phyloP scores from a whole-genome alignment of 2,113 vertebrate genomes.

The Cyanoderma ruficeps region DNA sequence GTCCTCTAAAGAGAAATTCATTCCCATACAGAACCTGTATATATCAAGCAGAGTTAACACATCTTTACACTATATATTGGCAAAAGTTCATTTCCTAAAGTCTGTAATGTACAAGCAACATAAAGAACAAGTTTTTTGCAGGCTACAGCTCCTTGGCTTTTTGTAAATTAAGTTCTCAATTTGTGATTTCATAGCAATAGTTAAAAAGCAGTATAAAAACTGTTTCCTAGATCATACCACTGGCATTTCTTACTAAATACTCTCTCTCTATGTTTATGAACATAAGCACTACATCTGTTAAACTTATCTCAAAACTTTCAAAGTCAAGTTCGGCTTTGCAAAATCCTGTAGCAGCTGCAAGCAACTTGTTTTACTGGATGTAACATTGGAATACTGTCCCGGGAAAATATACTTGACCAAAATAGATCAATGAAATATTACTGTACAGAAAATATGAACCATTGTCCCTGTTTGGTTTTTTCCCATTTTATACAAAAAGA shows the following conservation, averaged over 20 bases:
- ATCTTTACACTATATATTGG: not conserved
- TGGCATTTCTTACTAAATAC: not conserved
- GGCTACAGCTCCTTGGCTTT: not conserved
- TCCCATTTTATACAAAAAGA: not conserved
- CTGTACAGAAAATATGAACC: not conserved
- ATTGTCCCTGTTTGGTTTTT: not conserved
- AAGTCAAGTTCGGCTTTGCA: not conserved
- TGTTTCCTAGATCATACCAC: not conserved
- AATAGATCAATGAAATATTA: not conserved
- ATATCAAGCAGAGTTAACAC: not conserved
- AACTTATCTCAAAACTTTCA: not conserved
- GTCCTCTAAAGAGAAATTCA: not conserved
- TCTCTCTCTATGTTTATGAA: not conserved
- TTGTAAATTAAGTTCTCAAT: not conserved
- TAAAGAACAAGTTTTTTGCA: not conserved
- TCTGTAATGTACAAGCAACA: not conserved
- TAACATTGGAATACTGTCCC: not conserved
- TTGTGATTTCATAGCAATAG: not conserved
- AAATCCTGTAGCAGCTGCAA: not conserved
- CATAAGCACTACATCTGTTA: not conserved
- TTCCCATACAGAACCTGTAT: not conserved
- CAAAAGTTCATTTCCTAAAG: not conserved
- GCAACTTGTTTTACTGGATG: not conserved
- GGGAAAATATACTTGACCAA: not conserved
- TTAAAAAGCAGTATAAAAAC: not conserved